A percentile compares a stretch with the other conserved stretches of the same genome.
These are phyloP conservation scores for Capitulum mitella DNA, from an alignment of 2,888 invertebrate species.

Conservation along the genomic window DNA sequence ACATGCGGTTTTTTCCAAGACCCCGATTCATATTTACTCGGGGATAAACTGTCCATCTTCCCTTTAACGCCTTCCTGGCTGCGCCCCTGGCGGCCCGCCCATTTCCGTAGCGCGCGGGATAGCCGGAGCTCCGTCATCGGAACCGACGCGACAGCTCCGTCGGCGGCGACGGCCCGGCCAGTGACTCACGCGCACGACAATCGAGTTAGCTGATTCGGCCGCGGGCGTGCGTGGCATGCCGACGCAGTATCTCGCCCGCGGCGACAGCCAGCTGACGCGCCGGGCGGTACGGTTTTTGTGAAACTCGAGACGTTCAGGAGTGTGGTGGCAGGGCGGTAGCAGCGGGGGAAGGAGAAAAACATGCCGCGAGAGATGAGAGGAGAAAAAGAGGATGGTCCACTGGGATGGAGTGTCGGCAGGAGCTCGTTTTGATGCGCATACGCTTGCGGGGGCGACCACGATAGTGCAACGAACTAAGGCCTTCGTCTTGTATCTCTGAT, in stretches of 20 bases:
- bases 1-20: no score
- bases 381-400: not conserved
- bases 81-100: not conserved
- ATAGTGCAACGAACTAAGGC: no score
- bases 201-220: not conserved
- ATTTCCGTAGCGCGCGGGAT: not conserved
- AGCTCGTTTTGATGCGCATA: not conserved
- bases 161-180: not conserved
- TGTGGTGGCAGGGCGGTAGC: not conserved
- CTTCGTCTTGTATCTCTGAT: no score
- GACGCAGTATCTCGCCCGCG: not conserved
- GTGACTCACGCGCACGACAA: not conserved
- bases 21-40: no score
- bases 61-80: not conserved
- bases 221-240: not conserved
- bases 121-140: not conserved
- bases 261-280: not conserved
- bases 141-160: not conserved
- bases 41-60: no score
- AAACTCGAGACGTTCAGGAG: not conserved
- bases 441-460: no score
- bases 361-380: not conserved
- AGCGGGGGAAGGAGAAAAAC: not conserved
- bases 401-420: not conserved
- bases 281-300: not conserved